Evolutionary conservation across 2,113 vertebrate species (phyloP), one percentile per base, ranked within the genome.

Genomic region (Platysternon megacephalum): DNA sequence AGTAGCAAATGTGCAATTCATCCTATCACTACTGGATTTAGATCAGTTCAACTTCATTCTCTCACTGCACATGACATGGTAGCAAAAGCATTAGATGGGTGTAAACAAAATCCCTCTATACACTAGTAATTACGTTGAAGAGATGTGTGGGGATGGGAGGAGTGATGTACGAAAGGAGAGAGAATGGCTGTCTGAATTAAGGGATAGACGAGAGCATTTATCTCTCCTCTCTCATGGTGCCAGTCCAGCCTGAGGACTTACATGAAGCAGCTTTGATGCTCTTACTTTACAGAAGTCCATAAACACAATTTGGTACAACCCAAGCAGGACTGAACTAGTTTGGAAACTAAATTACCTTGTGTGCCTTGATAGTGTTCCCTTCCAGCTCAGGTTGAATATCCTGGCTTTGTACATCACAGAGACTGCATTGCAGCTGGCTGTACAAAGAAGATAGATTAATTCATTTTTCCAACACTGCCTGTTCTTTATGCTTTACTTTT

Each of bases 301-400:
- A 85, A 98, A 93, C 68, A 80, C 79, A 84, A 24, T 28, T 80
- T 85, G 84, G 83, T 94, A 89, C 87, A 93, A 95, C 35, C n/a
- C 79, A 39, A 88, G 84, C 93, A 97, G 98, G 96, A 94, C 94
- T 88, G 56, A 87, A 91, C 89, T 93, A 90, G 96, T 84, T 82
- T 3, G 24, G 90, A 56, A 96, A 82, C 84, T 92, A 89, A 86
- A 85, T 94, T 97, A 85, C 89, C 92, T 90, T 86, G 82, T 84
- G 93, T 91, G 92, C 88, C 94, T 87, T 95, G 91, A 53, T 6
- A 17, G 13, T 35, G 91, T 86, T 90, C 92, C 92, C 83, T 87
- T 91, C 84, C 90, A 83, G 87, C 85, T 86, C 51, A 0, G 0
- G 58, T 52, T 0, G 5, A 89, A 61, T 0, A 0, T 56, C 55